Evolutionary conservation across 2,797 vertebrate genomes (phyloP).

Genomic region (Dromococcyx pavoninus): DNA sequence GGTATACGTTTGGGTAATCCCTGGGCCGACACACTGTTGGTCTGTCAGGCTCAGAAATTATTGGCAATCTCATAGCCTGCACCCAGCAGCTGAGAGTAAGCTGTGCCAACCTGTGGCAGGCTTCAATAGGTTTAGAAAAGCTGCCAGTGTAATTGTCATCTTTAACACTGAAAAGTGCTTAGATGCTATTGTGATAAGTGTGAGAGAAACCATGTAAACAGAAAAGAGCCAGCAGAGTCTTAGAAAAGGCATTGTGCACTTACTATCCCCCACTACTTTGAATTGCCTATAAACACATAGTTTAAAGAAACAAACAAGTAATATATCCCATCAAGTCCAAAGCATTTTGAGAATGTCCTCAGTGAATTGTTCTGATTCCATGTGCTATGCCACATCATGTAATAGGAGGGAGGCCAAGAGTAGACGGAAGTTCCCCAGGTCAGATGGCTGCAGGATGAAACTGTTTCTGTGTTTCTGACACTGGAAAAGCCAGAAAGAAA

Average conservation of each 20-base stretch:
- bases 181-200: constrained; percentile 15
- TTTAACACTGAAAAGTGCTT: constrained; percentile 35
- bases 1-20: constrained; percentile 22
- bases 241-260: not conserved
- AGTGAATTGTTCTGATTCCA: not conserved
- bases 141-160: constrained; percentile 20
- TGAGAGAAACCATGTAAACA: not conserved
- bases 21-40: constrained; percentile 51
- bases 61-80: constrained; percentile 32
- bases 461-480: not conserved
- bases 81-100: constrained; percentile 56
- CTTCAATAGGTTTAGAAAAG: constrained; percentile 43
- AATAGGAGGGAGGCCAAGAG: not conserved
- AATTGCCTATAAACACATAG: not conserved
- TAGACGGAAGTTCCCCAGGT: not conserved
- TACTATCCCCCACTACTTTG: not conserved
- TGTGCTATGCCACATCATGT: not conserved
- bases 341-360: not conserved
- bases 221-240: not conserved
- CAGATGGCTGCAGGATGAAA: not conserved
- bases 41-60: constrained; percentile 61
- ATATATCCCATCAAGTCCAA: not conserved
- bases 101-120: constrained; percentile 44
- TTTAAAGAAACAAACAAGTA: not conserved
- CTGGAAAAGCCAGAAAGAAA: not conserved